Evolutionary conservation across 2,113 vertebrate species (phyloP).

Genomic region (Rhea americana): DNA sequence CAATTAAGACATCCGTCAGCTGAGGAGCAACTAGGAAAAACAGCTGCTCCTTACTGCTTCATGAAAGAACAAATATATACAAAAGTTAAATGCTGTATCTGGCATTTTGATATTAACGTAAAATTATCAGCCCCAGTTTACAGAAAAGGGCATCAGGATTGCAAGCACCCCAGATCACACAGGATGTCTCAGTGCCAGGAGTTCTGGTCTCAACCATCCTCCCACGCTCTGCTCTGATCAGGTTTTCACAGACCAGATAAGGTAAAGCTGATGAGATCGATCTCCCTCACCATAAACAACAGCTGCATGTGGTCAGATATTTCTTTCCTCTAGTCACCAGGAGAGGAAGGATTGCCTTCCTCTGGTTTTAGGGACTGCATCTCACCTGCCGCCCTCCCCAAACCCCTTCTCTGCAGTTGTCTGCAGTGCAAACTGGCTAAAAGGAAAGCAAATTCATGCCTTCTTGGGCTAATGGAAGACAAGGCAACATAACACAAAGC

Average conservation of each 20-base stretch:
- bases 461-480: background rate
- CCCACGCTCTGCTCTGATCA: background rate
- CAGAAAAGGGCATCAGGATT: background rate
- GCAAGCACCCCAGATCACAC: background rate
- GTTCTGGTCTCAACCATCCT: background rate
- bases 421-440: background rate
- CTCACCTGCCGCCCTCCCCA: background rate
- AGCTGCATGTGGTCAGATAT: background rate
- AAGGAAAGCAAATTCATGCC: too few species aligned
- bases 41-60: background rate
- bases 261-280: background rate
- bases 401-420: background rate
- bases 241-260: background rate
- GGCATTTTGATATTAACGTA: too few species aligned
- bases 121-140: background rate
- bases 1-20: background rate
- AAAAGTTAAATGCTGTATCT: background rate
- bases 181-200: background rate
- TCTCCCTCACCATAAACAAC: background rate
- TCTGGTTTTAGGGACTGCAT: background rate
- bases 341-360: background rate
- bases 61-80: background rate
- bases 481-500: background rate
- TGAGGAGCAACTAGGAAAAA: background rate
- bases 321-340: background rate